These are phyloP conservation scores for Epinotia bilunana DNA, from an alignment of 2,888 invertebrate species.

Conservation along the genomic window DNA sequence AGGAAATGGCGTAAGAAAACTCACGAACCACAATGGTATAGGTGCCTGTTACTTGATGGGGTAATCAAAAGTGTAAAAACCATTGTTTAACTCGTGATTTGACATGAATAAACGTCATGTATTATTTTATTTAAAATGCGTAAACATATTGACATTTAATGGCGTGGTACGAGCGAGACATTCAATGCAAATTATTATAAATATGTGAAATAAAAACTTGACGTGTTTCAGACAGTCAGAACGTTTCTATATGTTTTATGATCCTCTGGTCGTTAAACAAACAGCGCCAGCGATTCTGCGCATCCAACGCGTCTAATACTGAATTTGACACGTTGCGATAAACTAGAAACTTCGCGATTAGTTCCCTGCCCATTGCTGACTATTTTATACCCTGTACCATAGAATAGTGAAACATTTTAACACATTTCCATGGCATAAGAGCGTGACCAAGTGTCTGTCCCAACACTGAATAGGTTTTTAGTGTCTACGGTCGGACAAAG, in stretches of 20 bases:
- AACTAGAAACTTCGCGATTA: constrained; percentile 28
- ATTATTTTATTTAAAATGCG: background rate
- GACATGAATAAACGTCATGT: background rate
- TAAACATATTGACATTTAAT: background rate
- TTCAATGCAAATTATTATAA: constrained; percentile 1
- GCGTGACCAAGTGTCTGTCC: constrained; percentile 61
- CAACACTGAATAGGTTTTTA: constrained; percentile 69
- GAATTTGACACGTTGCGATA: constrained; percentile 4
- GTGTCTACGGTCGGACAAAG: constrained; percentile 66
- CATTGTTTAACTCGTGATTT: background rate
- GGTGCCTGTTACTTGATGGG: too few relatives aligned
- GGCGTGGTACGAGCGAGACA: background rate
- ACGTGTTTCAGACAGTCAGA: background rate
- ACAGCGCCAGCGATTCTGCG: background rate
- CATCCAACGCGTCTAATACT: constrained; percentile 10
- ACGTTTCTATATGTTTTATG: background rate
- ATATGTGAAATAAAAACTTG: background rate
- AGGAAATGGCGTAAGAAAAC: background rate
- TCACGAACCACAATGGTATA: too few relatives aligned
- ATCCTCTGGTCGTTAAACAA: constrained; percentile 9
- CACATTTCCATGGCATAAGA: constrained; percentile 50
- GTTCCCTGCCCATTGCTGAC: constrained; percentile 24
- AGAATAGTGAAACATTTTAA: constrained; percentile 38
- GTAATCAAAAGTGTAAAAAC: too few relatives aligned
- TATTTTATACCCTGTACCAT: constrained; percentile 27